Conservation (phyloP, 1,140 invertebrate genomes). For the Antheraea pernyi region DNA sequence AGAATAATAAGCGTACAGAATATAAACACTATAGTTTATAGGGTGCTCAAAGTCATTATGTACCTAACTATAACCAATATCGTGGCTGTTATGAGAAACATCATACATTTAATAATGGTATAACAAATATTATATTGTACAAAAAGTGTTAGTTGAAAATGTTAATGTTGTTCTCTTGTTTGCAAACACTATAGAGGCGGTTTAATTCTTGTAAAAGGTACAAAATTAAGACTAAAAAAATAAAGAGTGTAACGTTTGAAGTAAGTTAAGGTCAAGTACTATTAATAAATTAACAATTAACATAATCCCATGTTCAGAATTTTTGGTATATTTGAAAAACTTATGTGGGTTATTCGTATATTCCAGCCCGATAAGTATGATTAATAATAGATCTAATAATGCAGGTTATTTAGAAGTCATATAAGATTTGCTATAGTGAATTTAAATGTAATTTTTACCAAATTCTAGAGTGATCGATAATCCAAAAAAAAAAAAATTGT, state of each 20-base stretch:
- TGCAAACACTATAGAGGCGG: too few relatives aligned
- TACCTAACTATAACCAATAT: not conserved
- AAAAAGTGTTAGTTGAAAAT: not conserved
- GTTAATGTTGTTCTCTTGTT: constrained; percentile 4
- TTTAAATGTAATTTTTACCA: constrained; percentile 13
- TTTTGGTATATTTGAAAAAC: not conserved
- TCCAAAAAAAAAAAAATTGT: constrained; percentile 22
- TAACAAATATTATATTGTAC: not conserved
- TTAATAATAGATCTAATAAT: too few relatives aligned
- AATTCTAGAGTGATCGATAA: constrained; percentile 21
- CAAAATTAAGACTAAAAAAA: not conserved
- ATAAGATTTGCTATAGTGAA: not conserved
- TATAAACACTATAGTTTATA: not conserved
- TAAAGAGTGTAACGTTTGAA: not conserved
- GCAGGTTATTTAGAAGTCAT: too few relatives aligned
- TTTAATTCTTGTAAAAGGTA: too few relatives aligned
- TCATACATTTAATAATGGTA: not conserved
- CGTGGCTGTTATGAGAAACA: not conserved
- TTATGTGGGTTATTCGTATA: too few relatives aligned
- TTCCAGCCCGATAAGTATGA: too few relatives aligned
- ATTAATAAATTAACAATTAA: not conserved
- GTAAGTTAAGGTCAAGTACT: too few relatives aligned
- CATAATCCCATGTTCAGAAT: not conserved
- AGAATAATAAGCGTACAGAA: not conserved
- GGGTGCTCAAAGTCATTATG: not conserved